A percentile compares a stretch with the other conserved stretches of the same genome.
Conservation (phyloP, 2,113 vertebrate species). For the Camelus dromedarius region DNA sequence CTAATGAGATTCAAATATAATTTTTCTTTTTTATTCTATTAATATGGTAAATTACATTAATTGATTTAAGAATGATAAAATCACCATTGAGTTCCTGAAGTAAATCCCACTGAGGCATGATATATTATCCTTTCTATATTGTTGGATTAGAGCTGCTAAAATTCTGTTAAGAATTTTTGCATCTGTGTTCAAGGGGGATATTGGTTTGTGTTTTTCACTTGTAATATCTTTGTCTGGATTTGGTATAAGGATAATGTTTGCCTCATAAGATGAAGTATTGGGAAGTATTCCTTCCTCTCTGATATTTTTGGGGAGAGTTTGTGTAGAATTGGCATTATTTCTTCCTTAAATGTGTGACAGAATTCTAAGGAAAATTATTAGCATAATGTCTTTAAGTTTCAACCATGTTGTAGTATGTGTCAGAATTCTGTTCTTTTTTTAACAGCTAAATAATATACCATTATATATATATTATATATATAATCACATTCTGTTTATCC, state of each 20-base stretch:
- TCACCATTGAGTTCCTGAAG: neutral
- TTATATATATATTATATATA: neutral
- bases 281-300: neutral
- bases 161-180: neutral
- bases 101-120: neutral
- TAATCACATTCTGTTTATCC: neutral
- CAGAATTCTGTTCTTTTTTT: neutral
- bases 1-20: neutral
- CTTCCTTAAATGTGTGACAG: neutral
- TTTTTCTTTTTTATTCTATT: conserved; percentile 11
- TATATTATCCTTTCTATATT: neutral
- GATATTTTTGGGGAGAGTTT: neutral
- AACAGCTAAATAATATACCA: neutral
- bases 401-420: neutral
- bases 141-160: neutral
- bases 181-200: neutral
- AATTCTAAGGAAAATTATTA: neutral
- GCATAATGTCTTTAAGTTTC: neutral
- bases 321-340: neutral
- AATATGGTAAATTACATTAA: neutral
- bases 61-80: conserved; percentile 5
- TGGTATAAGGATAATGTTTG: neutral
- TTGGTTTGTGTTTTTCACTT: neutral
- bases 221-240: neutral
- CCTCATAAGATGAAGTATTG: neutral